Evolutionary conservation across 2,797 vertebrate genomes (phyloP).

Genomic region (Schizopygopsis pylzovi): DNA sequence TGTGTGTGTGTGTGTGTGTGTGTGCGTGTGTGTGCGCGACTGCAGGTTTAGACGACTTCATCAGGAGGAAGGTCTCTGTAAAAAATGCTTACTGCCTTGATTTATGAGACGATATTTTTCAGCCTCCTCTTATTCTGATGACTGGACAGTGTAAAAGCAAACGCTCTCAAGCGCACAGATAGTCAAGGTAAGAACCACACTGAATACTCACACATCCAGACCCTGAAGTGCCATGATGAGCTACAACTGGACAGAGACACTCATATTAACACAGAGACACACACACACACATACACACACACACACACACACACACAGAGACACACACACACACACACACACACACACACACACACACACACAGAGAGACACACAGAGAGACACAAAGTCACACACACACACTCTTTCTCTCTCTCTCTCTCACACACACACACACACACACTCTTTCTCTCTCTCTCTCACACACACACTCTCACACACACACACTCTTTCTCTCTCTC

Average conservation of each 20-base stretch:
- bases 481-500: too few relatives aligned
- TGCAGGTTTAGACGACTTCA: slow-evolving; percentile 51
- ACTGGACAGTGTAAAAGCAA: slow-evolving; percentile 48
- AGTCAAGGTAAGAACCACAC: slow-evolving; percentile 44
- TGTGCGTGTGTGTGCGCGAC: slow-evolving; percentile 40
- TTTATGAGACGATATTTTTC: slow-evolving; percentile 57
- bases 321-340: too few relatives aligned
- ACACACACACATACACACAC: not conserved
- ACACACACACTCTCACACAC: too few relatives aligned
- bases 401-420: too few relatives aligned
- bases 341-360: too few relatives aligned
- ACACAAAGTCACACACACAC: too few relatives aligned
- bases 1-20: too few relatives aligned
- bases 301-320: too few relatives aligned
- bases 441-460: too few relatives aligned
- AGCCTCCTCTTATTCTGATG: slow-evolving; percentile 47
- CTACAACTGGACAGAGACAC: slow-evolving; percentile 37
- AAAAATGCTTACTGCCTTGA: slow-evolving; percentile 47
- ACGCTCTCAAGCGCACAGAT: slow-evolving; percentile 38
- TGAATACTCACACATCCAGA: slow-evolving; percentile 28
- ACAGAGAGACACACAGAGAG: too few relatives aligned
- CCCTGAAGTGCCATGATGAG: slow-evolving; percentile 49
- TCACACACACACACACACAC: too few relatives aligned
- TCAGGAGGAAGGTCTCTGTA: slow-evolving; percentile 55
- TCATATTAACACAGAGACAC: not conserved